A percentile compares a stretch with the other conserved stretches of the same genome.
phyloP scores from a whole-genome alignment of 2,888 invertebrate species.

The Dynastes tityus region DNA sequence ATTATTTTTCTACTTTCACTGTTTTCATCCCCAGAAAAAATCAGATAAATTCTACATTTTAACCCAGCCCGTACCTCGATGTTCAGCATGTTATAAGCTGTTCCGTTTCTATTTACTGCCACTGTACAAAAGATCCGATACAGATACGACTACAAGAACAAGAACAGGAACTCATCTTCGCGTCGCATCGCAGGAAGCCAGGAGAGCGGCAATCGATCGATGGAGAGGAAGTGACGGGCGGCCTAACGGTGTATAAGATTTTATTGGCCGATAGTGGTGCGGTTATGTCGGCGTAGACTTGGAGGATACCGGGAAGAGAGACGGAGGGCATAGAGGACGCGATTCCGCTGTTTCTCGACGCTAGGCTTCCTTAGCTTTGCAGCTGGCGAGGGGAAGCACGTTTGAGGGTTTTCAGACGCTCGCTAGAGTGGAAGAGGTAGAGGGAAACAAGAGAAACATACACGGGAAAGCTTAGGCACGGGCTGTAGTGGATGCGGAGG shows the following conservation, averaged over 20 bases:
- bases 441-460: background rate
- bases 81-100: too few species aligned
- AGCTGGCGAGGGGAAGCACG: background rate
- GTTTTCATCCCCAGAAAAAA: too few species aligned
- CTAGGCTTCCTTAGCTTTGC: too few species aligned
- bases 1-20: too few species aligned
- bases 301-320: background rate
- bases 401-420: background rate
- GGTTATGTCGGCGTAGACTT: constrained; percentile 4
- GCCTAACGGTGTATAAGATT: constrained; percentile 15
- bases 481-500: constrained; percentile 1
- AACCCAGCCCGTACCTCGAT: too few species aligned
- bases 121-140: background rate
- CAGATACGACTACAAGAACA: background rate
- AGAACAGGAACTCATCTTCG: too few species aligned
- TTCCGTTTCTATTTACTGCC: too few species aligned
- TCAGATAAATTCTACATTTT: too few species aligned
- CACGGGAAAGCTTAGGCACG: background rate
- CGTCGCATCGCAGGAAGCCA: too few species aligned
- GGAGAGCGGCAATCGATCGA: constrained; percentile 13
- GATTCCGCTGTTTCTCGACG: too few species aligned
- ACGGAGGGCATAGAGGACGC: background rate
- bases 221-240: constrained; percentile 4
- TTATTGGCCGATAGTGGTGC: constrained; percentile 28
- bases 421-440: background rate